These are phyloP conservation scores for Anthophora plumipes DNA, from an alignment of 2,888 invertebrate genomes.

Conservation along the genomic window DNA sequence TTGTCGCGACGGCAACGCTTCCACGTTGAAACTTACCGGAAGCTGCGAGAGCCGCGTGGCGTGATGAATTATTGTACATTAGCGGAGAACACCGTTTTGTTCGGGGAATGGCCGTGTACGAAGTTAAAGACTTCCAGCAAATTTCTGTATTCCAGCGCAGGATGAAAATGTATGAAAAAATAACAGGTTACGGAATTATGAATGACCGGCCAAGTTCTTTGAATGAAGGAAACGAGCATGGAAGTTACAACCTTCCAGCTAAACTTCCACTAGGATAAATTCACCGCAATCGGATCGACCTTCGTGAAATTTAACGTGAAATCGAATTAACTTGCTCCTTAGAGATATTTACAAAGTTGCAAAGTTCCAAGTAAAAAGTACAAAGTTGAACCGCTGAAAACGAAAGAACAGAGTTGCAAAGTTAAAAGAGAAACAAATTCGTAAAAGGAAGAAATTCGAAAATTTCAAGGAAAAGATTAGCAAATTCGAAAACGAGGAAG, in stretches of 20 bases:
- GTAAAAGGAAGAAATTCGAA: too few species aligned
- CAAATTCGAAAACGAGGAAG: too few species aligned
- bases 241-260: constrained; percentile 24
- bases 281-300: too few species aligned
- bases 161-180: constrained; percentile 38
- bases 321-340: too few species aligned
- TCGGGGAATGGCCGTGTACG: constrained; percentile 17
- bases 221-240: constrained; percentile 8
- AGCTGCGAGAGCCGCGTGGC: constrained; percentile 34
- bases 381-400: too few species aligned
- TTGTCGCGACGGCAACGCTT: constrained; percentile 57
- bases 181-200: constrained; percentile 32
- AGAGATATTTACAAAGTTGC: too few species aligned
- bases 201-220: not conserved
- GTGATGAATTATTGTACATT: constrained; percentile 71
- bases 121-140: constrained; percentile 41
- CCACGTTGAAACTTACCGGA: constrained; percentile 52
- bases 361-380: too few species aligned
- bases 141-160: constrained; percentile 18
- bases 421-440: too few species aligned
- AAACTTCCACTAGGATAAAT: too few species aligned
- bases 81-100: constrained; percentile 41
- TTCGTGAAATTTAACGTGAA: too few species aligned
- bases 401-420: too few species aligned
- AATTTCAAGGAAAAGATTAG: too few species aligned